Evolutionary conservation across 2,113 vertebrate genomes (phyloP), one percentile per base, ranked within the genome.

Genomic region (Gopherus evgoodei): DNA sequence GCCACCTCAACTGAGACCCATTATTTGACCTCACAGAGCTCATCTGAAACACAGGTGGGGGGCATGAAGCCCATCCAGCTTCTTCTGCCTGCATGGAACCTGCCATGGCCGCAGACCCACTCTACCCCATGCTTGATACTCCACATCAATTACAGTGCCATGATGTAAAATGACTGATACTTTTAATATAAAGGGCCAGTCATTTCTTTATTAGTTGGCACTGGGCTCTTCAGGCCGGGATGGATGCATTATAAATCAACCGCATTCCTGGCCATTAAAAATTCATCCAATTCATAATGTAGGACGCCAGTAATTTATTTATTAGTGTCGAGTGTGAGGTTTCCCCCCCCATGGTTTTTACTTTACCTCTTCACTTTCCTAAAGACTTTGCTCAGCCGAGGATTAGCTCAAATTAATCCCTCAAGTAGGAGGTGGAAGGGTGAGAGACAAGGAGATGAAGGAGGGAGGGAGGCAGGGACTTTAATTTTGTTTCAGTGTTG

Each of bases 201-300:
- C 98, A 99, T 99, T 99, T 99, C 99, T 99, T 99, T 99, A 99
- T 99, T 99, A 99, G 98, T 97, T 98, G 89, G 96, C 89, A 53
- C 98, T 98, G 98, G 98, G 98, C 98, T 97, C 98, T 98, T 97
- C 97, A 97, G 98, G 85, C 98, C 49, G 84, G 95, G 97, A 97
- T 93, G 94, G 98, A 98, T 98, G 97, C 94, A 98, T 99, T 98
- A 99, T 99, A 99, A 99, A 99, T 99, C 99, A 99, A 97, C 97
- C 97, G 97, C 97, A 98, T 98, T 98, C 98, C 97, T 93, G 90
- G 96, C 93, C 95, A 99, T 99, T 99, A 99, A 99, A 98, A 98
- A 99, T 99, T 99, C 98, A 99, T 99, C 97, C 95, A 93, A 98
- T 98, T 99, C 98, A 99, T 99, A 99, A 99, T 99, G 98, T 97